A percentile compares a stretch with the other conserved stretches of the same genome.
Evolutionary conservation across 2,113 vertebrate species (phyloP).

Genomic region (Lophochroa leadbeateri): DNA sequence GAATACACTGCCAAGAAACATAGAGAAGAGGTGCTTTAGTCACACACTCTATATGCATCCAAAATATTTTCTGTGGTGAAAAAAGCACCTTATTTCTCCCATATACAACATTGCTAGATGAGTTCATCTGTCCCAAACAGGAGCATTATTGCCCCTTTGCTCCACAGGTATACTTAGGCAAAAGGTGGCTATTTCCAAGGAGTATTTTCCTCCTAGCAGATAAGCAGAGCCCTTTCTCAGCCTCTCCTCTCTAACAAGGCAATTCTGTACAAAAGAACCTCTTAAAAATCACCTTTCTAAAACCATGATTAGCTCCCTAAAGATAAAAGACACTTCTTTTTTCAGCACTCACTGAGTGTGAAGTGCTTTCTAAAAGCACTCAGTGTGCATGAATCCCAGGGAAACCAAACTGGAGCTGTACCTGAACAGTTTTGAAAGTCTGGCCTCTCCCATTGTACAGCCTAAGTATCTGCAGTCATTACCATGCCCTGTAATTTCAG

Average conservation of each 20-base stretch:
- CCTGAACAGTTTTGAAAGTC: neutral
- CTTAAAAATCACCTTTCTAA: neutral
- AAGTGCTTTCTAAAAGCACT: neutral
- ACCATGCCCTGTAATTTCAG: conserved; percentile 22
- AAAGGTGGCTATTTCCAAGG: neutral
- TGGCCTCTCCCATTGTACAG: neutral
- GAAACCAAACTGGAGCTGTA: neutral
- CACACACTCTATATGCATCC: no score
- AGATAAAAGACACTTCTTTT: neutral
- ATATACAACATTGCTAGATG: neutral
- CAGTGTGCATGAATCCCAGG: neutral
- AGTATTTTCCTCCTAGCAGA: neutral
- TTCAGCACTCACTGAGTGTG: neutral
- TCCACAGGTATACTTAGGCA: neutral
- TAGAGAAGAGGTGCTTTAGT: neutral
- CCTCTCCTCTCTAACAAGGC: neutral
- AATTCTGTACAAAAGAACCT: neutral
- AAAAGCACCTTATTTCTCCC: neutral
- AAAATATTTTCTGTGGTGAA: neutral
- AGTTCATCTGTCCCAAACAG: neutral
- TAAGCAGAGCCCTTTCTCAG: neutral
- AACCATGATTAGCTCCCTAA: neutral
- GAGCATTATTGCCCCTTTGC: neutral
- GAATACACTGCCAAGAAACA: neutral
- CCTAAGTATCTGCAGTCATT: neutral